A percentile compares a stretch with the other conserved stretches of the same genome.
phyloP scores from a whole-genome alignment of 2,888 invertebrate genomes.

The Alitta virens region DNA sequence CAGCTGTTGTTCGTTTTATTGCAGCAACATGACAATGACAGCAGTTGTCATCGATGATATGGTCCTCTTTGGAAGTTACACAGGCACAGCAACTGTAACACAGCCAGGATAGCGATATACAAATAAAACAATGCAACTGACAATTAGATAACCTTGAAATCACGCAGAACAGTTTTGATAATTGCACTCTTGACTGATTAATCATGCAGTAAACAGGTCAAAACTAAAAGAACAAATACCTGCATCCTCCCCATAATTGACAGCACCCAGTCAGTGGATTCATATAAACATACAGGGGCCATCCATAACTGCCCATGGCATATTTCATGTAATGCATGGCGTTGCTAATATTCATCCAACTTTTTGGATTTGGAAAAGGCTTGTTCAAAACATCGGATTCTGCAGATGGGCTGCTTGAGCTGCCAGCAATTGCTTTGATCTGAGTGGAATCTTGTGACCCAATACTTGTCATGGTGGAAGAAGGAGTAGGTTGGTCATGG shows the following conservation, averaged over 20 bases:
- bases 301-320: slow-evolving; percentile 83
- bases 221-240: slow-evolving; percentile 28
- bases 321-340: slow-evolving; percentile 76
- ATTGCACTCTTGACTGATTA: too few relatives aligned
- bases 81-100: slow-evolving; percentile 1
- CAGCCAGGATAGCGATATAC: not conserved
- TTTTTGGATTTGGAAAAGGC: slow-evolving; percentile 17
- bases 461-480: not conserved
- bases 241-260: slow-evolving; percentile 61
- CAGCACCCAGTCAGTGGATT: slow-evolving; percentile 75
- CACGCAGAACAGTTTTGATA: too few relatives aligned
- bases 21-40: slow-evolving; percentile 85
- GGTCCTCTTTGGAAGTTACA: not conserved
- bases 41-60: slow-evolving; percentile 84
- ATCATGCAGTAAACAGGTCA: too few relatives aligned
- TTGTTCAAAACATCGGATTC: too few relatives aligned
- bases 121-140: not conserved
- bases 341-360: slow-evolving; percentile 78
- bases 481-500: not conserved
- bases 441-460: not conserved
- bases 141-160: too few relatives aligned
- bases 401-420: not conserved
- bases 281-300: slow-evolving; percentile 80
- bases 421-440: not conserved
- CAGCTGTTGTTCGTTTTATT: slow-evolving; percentile 73